Conservation (phyloP, 1,140 invertebrate species). For the Lepidurus apus region DNA sequence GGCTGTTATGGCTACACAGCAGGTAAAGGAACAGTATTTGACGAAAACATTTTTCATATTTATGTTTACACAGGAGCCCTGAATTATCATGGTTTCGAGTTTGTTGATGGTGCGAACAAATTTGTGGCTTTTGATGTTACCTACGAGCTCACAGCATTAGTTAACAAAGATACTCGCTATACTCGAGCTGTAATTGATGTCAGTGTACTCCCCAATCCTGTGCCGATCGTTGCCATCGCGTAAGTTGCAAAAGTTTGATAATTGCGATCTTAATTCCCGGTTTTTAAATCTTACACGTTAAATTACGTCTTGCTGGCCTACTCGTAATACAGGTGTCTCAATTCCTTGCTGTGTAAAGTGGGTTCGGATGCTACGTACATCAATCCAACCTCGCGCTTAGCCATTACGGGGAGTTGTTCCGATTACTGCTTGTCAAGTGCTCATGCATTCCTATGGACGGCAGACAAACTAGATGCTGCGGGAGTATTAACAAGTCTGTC, state of each 20-base stretch:
- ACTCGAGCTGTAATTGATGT: conserved; percentile 16
- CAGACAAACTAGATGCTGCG: background rate
- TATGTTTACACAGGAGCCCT: background rate
- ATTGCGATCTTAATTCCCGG: too few relatives aligned
- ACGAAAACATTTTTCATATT: background rate
- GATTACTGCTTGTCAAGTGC: background rate
- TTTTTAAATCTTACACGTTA: too few relatives aligned
- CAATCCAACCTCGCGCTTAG: conserved; percentile 2
- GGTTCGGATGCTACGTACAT: conserved; percentile 1
- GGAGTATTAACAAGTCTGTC: background rate
- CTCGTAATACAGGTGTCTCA: background rate
- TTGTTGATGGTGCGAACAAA: conserved; percentile 19
- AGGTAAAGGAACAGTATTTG: background rate
- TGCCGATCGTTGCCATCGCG: conserved; percentile 1
- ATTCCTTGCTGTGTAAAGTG: background rate
- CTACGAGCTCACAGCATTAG: conserved; percentile 29
- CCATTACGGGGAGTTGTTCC: background rate
- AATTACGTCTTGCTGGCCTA: background rate
- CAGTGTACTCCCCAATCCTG: background rate
- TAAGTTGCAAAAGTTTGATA: background rate
- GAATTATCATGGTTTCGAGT: background rate
- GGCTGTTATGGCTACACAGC: conserved; percentile 27
- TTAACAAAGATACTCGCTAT: conserved; percentile 24
- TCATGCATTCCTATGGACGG: background rate
- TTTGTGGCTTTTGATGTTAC: conserved; percentile 34